A percentile compares a stretch with the other conserved stretches of the same genome.
phyloP scores from a whole-genome alignment of 2,888 invertebrate genomes.

The Himalopsyche anomala region DNA sequence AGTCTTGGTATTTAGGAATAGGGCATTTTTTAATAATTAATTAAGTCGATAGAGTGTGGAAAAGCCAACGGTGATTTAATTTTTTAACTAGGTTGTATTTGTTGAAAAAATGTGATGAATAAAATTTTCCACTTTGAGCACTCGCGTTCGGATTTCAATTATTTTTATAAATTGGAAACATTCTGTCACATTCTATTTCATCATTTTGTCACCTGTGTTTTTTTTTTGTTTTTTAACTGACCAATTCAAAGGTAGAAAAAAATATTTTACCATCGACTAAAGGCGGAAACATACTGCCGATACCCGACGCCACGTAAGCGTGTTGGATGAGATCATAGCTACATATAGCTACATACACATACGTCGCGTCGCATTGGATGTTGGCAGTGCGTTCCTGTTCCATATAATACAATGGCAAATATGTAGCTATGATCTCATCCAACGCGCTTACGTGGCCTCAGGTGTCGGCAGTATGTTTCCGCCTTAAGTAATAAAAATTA shows the following conservation, averaged over 20 bases:
- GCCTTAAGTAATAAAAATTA: neutral
- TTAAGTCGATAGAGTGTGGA: slow-evolving; percentile 17
- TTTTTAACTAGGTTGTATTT: slow-evolving; percentile 42
- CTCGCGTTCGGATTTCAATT: slow-evolving; percentile 22
- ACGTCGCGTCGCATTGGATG: too few species aligned
- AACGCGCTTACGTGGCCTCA: too few species aligned
- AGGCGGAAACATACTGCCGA: too few species aligned
- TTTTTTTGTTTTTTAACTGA: neutral
- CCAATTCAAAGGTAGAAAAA: neutral
- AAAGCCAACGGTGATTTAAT: slow-evolving; percentile 28
- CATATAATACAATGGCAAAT: too few species aligned
- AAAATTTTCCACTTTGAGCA: slow-evolving; percentile 20
- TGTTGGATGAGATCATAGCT: too few species aligned
- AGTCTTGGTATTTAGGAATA: slow-evolving; percentile 62
- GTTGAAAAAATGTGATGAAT: slow-evolving; percentile 15
- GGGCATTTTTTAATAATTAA: slow-evolving; percentile 51
- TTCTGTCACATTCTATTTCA: neutral
- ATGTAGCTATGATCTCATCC: too few species aligned
- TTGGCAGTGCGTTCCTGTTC: too few species aligned
- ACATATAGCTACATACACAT: too few species aligned
- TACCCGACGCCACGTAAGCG: too few species aligned
- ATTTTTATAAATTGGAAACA: slow-evolving; percentile 5
- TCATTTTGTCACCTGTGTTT: neutral
- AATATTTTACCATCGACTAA: neutral
- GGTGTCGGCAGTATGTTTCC: too few species aligned